A percentile compares a stretch with the other conserved stretches of the same genome.
Conservation (phyloP, 2,888 invertebrate genomes). For the Sycophila texana region DNA sequence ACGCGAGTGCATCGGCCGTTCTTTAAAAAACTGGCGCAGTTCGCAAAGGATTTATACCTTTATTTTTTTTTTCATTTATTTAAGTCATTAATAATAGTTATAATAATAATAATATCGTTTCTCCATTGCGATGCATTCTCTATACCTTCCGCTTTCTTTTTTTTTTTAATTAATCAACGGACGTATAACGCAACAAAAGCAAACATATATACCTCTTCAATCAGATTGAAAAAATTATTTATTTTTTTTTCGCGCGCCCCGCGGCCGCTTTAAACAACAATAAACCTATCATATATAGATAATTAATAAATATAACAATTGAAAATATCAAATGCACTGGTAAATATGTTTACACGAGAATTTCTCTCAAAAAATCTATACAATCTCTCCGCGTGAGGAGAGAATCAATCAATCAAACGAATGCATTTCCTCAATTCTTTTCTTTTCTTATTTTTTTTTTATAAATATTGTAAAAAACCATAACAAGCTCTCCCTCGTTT, state of each 20-base stretch:
- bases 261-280: conserved; percentile 61
- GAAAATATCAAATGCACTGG: conserved; percentile 68
- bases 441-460: no score
- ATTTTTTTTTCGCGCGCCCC: conserved; percentile 42
- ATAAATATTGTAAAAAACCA: conserved; percentile 61
- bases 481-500: conserved; percentile 55
- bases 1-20: conserved; percentile 29
- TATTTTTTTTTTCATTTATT: no score
- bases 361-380: conserved; percentile 36
- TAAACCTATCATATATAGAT: conserved; percentile 65
- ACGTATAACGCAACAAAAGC: conserved; percentile 43
- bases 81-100: no score
- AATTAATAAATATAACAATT: conserved; percentile 69
- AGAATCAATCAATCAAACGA: conserved; percentile 43
- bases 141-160: not conserved
- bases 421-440: conserved; percentile 44
- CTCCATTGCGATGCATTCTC: conserved; percentile 26
- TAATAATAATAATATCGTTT: conserved; percentile 30
- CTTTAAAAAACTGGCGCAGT: conserved; percentile 22
- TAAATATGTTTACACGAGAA: conserved; percentile 54
- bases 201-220: conserved; percentile 38
- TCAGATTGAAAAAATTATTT: conserved; percentile 50
- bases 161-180: not conserved
- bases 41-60: conserved; percentile 23
- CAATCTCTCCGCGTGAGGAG: conserved; percentile 13